These are phyloP conservation scores for Drosophila putrida DNA, from an alignment of 2,888 invertebrate genomes.

Conservation along the genomic window DNA sequence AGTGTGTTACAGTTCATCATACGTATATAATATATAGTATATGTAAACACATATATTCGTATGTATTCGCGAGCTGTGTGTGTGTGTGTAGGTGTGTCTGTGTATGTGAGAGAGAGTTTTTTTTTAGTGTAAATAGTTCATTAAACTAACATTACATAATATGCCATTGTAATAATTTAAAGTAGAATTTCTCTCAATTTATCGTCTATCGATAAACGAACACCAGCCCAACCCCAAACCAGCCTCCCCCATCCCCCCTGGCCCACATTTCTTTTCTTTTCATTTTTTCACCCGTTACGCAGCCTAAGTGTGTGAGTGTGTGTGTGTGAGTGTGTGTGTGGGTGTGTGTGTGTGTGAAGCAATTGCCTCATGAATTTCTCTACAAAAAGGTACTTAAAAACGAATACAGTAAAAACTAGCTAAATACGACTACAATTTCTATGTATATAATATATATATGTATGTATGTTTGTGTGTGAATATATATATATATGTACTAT, in stretches of 20 bases:
- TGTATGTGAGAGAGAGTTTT: constrained; percentile 19
- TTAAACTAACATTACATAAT: constrained; percentile 65
- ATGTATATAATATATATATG: constrained; percentile 32
- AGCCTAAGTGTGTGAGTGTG: constrained; percentile 32
- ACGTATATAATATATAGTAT: not conserved
- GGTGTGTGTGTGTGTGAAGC: constrained; percentile 33
- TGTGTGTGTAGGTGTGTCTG: constrained; percentile 15
- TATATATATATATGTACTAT: not conserved
- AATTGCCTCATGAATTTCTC: constrained; percentile 46
- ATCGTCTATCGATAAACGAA: constrained; percentile 15
- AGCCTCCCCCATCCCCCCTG: constrained; percentile 3
- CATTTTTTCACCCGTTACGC: constrained; percentile 31
- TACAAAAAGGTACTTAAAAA: constrained; percentile 62
- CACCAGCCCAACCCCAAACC: constrained; percentile 16
- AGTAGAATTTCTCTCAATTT: constrained; percentile 48
- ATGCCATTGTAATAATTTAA: constrained; percentile 59
- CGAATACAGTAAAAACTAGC: constrained; percentile 57
- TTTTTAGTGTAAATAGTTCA: constrained; percentile 43
- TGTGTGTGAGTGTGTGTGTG: constrained; percentile 17
- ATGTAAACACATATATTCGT: constrained; percentile 15
- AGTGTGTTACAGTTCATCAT: constrained; percentile 14
- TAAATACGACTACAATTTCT: constrained; percentile 58
- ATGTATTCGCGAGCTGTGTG: not conserved
- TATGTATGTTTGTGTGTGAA: constrained; percentile 22
- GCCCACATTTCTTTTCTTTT: not conserved